Evolutionary conservation across 1,140 invertebrate genomes (phyloP).

Genomic region (Bombus picipes): DNA sequence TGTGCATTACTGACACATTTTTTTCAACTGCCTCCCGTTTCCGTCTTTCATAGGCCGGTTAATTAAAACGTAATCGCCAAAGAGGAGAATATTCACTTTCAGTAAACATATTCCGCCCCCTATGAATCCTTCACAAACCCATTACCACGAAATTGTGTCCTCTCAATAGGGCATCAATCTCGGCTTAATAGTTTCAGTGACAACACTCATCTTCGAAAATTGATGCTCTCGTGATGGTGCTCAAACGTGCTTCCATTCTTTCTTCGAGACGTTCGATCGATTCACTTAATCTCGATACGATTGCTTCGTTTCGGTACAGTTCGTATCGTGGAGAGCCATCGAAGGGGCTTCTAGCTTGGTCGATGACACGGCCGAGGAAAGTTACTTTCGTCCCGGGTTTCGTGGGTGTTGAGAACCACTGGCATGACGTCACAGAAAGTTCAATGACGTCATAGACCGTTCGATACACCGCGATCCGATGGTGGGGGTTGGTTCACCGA

Average conservation of each 20-base stretch:
- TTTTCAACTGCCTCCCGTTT: too few species aligned
- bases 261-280: neutral
- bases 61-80: neutral
- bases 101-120: neutral
- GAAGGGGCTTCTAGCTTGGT: neutral
- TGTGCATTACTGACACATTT: too few species aligned
- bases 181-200: constrained; percentile 1
- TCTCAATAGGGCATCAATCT: constrained; percentile 19
- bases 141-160: neutral
- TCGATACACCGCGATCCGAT: constrained; percentile 74
- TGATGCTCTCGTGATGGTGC: neutral
- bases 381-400: neutral
- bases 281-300: neutral
- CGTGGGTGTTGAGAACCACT: constrained; percentile 63
- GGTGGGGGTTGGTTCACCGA: constrained; percentile 63
- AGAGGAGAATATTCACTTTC: neutral
- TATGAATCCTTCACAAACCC: constrained; percentile 7
- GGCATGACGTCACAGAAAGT: constrained; percentile 75
- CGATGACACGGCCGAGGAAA: constrained; percentile 15
- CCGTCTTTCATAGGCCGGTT: neutral
- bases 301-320: neutral
- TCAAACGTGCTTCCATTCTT: neutral
- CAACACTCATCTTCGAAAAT: neutral
- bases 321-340: neutral
- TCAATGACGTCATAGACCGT: constrained; percentile 78